Conservation (phyloP, 2,888 invertebrate species). For the Morinoia aosen region DNA sequence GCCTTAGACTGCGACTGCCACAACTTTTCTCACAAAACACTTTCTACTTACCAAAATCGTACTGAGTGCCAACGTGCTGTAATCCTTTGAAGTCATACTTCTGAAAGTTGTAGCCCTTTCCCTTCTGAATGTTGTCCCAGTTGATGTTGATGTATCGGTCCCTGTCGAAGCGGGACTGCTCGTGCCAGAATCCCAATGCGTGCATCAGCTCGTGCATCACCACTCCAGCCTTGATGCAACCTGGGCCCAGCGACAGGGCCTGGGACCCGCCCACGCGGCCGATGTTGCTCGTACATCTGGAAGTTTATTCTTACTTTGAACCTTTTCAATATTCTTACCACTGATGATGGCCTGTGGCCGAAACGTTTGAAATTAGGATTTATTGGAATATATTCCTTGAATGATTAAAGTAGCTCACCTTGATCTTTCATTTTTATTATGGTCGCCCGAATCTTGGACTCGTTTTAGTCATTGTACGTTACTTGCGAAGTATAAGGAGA, state of each 20-base stretch:
- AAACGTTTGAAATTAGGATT: neutral
- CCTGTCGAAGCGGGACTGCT: conserved; percentile 73
- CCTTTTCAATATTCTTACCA: too few species aligned
- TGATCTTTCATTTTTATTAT: too few species aligned
- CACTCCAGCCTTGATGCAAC: conserved; percentile 71
- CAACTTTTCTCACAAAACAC: neutral
- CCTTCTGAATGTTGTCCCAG: conserved; percentile 70
- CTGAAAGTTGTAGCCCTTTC: conserved; percentile 71
- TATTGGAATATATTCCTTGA: neutral
- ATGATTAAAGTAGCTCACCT: too few species aligned
- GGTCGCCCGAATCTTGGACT: too few species aligned
- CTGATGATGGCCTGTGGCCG: too few species aligned
- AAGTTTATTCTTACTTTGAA: neutral
- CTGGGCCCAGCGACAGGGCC: conserved; percentile 71
- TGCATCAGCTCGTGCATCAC: conserved; percentile 74
- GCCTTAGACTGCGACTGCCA: neutral
- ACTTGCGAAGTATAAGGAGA: too few species aligned
- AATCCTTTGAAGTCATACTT: conserved; percentile 69
- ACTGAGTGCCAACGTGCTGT: conserved; percentile 42
- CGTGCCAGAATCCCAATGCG: conserved; percentile 74
- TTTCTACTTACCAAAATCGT: conserved; percentile 7
- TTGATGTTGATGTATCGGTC: conserved; percentile 72
- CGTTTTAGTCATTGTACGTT: too few species aligned
- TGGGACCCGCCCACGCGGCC: conserved; percentile 74
- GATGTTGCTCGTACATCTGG: conserved; percentile 73